phyloP scores from a whole-genome alignment of 2,113 vertebrate species.

The Delphinapterus leucas region DNA sequence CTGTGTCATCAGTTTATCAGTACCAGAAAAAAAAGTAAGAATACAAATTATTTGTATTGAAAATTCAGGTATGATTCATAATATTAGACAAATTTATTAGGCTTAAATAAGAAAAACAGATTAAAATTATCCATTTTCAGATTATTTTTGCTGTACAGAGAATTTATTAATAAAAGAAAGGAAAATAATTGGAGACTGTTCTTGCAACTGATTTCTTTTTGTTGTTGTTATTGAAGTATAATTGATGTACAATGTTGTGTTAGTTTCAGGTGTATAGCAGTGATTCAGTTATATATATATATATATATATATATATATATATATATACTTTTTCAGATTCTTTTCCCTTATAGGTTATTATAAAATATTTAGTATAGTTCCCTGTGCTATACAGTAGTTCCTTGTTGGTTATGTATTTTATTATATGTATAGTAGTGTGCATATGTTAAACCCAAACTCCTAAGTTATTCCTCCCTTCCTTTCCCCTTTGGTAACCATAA shows the following conservation, averaged over 20 bases:
- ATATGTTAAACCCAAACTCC: neutral
- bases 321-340: neutral
- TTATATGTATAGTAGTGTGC: neutral
- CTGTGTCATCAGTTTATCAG: neutral
- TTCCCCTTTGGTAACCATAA: too few relatives aligned
- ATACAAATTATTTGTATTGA: conserved; percentile 33
- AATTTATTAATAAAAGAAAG: conserved; percentile 10
- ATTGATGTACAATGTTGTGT: neutral
- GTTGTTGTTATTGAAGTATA: neutral
- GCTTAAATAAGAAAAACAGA: conserved; percentile 6
- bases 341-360: neutral
- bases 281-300: neutral
- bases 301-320: neutral
- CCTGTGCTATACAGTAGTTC: neutral
- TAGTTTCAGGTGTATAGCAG: neutral
- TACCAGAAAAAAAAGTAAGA: conserved; percentile 31
- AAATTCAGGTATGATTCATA: neutral
- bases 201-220: conserved; percentile 22
- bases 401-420: neutral
- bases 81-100: neutral
- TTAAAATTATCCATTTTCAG: neutral
- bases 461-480: neutral
- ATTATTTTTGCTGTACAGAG: neutral
- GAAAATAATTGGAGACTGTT: neutral
- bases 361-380: neutral